Evolutionary conservation across 37 sponge, comb jelly and placozoan species (phyloP), one percentile per base, ranked within the genome.

Genomic region (Crambe crambe): DNA sequence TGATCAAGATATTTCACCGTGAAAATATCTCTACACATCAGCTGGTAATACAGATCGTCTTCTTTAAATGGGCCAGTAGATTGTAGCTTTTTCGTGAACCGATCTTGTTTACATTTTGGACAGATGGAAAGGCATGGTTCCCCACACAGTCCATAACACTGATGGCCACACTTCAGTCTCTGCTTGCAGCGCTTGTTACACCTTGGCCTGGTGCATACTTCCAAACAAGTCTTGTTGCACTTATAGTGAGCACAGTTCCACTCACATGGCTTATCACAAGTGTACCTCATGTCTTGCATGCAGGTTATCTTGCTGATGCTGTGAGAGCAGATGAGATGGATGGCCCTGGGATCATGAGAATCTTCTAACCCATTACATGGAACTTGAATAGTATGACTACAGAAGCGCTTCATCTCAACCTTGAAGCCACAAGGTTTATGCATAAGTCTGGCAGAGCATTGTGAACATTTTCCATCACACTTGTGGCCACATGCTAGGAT

Each of bases 101-200:
- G 76, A 12, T 71, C 40, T 15, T 27, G 67, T 18, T 80, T 25
- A 39, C 94, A 93, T 31, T 72, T 29, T 18, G 65, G 67, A 56
- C 94, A 93, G 3, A 89, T 41, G 17, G 58, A 75, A 30, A 85
- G 68, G 61, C 93, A 93, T 25, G 65, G 54, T 60, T 93, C 93
- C 39, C 93, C 93, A 82, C 93, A 93, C 23, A 93, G 39, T 29
- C 87, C 87, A 68, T 32, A 36, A 70, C 94, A 93, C 29, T 37
- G 68, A 71, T 93, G 94, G 30, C 78, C 82, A 89, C 94, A 93
- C 17, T 30, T 1, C 37, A 86, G 70, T 20, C 57, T 37, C 41
- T 86, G 83, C 0, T 26, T 41, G 68, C 94, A 93, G 18, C 59
- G 76, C 21, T 89, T 26, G 67, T 86, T 65, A 54, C 94, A 93